phyloP scores from a whole-genome alignment of 2,888 invertebrate genomes.

The Torymus aiolomorphi region DNA sequence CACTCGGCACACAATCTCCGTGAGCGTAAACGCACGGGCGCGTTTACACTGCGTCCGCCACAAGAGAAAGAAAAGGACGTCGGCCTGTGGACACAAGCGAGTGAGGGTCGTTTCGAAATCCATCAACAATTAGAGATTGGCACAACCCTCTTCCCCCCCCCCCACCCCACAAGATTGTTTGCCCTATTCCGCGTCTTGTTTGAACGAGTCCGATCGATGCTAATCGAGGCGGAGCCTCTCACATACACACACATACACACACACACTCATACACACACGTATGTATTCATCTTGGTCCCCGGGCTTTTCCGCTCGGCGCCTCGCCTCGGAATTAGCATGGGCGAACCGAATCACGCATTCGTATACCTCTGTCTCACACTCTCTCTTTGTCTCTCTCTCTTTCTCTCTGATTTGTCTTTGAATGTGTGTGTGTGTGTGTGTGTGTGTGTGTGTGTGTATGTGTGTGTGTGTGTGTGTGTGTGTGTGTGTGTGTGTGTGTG shows the following conservation, averaged over 20 bases:
- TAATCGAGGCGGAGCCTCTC: conserved; percentile 43
- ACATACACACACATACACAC: not conserved
- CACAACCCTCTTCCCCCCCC: not conserved
- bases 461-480: too few species aligned
- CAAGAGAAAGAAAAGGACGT: too few species aligned
- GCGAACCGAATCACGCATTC: conserved; percentile 22
- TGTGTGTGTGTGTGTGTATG: too few species aligned
- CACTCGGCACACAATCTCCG: too few species aligned
- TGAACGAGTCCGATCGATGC: conserved; percentile 48
- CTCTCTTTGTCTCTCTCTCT: not conserved
- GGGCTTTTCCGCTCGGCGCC: not conserved
- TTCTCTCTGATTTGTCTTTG: not conserved
- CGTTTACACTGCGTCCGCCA: too few species aligned
- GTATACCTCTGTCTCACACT: too few species aligned
- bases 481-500: too few species aligned
- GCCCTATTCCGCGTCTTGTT: conserved; percentile 21
- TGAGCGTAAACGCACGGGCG: too few species aligned
- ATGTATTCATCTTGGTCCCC: not conserved
- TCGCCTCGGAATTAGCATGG: conserved; percentile 38
- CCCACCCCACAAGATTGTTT: not conserved
- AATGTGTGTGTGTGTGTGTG: too few species aligned
- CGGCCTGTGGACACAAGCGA: too few species aligned
- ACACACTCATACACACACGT: not conserved
- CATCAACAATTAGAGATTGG: conserved; percentile 50
- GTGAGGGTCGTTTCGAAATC: conserved; percentile 33